Evolutionary conservation across 2,888 invertebrate genomes (phyloP).

Genomic region (Dicycla oo): DNA sequence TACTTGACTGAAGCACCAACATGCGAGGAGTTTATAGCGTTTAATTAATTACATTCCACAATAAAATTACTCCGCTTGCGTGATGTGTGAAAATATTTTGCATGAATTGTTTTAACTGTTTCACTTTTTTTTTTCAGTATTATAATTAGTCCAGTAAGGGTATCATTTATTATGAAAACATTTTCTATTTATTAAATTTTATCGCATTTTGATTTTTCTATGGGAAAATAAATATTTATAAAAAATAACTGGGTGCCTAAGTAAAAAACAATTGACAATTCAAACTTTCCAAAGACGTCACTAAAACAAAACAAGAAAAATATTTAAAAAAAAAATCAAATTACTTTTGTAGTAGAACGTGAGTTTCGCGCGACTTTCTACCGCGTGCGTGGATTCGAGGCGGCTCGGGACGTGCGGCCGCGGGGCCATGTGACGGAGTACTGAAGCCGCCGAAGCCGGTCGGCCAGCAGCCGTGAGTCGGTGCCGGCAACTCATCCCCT

Average conservation of each 20-base stretch:
- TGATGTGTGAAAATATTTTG: conserved; percentile 53
- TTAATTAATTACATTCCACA: conserved; percentile 51
- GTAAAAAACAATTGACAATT: background rate
- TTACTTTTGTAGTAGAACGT: conserved; percentile 47
- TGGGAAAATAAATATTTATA: background rate
- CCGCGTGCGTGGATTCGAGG: conserved; percentile 67
- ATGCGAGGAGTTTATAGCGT: conserved; percentile 42
- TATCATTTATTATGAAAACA: background rate
- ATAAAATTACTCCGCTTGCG: conserved; percentile 45
- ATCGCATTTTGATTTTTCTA: background rate
- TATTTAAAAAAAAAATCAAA: conserved; percentile 13
- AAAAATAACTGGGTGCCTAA: background rate
- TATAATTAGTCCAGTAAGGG: background rate
- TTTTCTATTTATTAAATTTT: background rate
- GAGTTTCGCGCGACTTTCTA: conserved; percentile 70
- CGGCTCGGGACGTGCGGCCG: conserved; percentile 70
- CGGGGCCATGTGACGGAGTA: conserved; percentile 73
- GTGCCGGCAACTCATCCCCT: conserved; percentile 50
- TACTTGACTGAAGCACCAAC: conserved; percentile 31
- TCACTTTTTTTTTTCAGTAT: conserved; percentile 19
- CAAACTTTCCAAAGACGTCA: conserved; percentile 20
- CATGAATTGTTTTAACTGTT: conserved; percentile 26
- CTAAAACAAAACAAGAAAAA: conserved; percentile 18
- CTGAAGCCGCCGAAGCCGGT: conserved; percentile 62
- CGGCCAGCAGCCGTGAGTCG: conserved; percentile 29